These are phyloP conservation scores for Thecophora atra DNA, from an alignment of 2,888 invertebrate genomes.

Conservation along the genomic window DNA sequence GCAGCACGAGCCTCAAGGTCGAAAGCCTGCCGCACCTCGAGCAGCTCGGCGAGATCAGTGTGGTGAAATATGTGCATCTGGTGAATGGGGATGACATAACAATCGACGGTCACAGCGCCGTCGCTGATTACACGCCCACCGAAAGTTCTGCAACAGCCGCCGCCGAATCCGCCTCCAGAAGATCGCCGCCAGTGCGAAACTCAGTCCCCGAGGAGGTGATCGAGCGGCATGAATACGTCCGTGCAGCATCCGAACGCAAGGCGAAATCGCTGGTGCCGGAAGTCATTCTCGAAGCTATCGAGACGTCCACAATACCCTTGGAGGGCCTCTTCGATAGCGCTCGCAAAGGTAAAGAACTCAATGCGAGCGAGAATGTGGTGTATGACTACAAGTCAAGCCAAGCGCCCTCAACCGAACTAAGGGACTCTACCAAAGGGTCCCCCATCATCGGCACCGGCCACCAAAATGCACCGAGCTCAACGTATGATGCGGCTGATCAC, in stretches of 20 bases:
- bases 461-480: background rate
- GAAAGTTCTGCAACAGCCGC: constrained; percentile 47
- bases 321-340: constrained; percentile 73
- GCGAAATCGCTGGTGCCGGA: constrained; percentile 61
- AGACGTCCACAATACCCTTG: constrained; percentile 75
- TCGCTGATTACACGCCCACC: constrained; percentile 64
- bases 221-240: constrained; percentile 30
- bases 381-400: constrained; percentile 62
- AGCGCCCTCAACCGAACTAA: constrained; percentile 34
- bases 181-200: constrained; percentile 54
- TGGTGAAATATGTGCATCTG: constrained; percentile 75
- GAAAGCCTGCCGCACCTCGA: constrained; percentile 72
- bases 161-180: background rate
- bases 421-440: constrained; percentile 9
- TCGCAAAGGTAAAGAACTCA: constrained; percentile 63
- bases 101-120: constrained; percentile 65
- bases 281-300: constrained; percentile 63
- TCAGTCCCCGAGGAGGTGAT: constrained; percentile 48
- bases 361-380: constrained; percentile 54
- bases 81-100: constrained; percentile 66
- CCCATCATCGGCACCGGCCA: background rate
- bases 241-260: constrained; percentile 46
- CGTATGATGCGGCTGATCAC: constrained; percentile 28
- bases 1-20: constrained; percentile 68
- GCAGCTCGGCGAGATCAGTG: constrained; percentile 76